These are phyloP conservation scores for Marcusenius ussheri DNA, from an alignment of 2,113 vertebrate genomes.

Conservation along the genomic window DNA sequence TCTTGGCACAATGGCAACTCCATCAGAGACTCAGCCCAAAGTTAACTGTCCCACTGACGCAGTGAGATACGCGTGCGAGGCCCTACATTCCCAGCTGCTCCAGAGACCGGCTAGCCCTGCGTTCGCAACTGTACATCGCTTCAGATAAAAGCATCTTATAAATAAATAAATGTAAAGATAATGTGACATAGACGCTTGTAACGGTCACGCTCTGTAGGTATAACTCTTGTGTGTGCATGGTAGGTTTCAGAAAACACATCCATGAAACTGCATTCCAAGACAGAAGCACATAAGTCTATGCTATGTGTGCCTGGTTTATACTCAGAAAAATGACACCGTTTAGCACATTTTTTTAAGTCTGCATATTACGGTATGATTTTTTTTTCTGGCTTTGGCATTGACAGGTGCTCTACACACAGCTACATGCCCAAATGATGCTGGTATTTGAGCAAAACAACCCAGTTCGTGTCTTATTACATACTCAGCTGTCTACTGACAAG, in stretches of 20 bases:
- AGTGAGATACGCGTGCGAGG: not conserved
- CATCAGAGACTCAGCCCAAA: not conserved
- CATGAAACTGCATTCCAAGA: not conserved
- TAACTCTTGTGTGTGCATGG: not conserved
- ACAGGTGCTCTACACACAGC: not conserved
- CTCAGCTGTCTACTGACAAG: not conserved
- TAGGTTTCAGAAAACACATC: not conserved
- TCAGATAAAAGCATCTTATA: not conserved
- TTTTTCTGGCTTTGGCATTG: not conserved
- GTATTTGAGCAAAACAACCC: not conserved
- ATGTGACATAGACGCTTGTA: not conserved
- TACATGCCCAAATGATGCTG: not conserved
- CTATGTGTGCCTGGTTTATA: not conserved
- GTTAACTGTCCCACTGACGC: not conserved
- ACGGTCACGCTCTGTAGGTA: not conserved
- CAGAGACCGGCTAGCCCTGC: not conserved
- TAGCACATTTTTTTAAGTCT: not conserved
- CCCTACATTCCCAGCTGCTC: too few species aligned
- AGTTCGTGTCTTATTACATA: not conserved
- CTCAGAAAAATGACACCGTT: not conserved
- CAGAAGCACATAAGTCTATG: not conserved
- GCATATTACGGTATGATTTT: not conserved
- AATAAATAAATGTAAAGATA: not conserved
- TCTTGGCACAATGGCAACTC: not conserved
- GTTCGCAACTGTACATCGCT: not conserved